Base-by-base conservation (phyloP, 2,888 invertebrate species). In the Limnephilus rhombicus region DNA sequence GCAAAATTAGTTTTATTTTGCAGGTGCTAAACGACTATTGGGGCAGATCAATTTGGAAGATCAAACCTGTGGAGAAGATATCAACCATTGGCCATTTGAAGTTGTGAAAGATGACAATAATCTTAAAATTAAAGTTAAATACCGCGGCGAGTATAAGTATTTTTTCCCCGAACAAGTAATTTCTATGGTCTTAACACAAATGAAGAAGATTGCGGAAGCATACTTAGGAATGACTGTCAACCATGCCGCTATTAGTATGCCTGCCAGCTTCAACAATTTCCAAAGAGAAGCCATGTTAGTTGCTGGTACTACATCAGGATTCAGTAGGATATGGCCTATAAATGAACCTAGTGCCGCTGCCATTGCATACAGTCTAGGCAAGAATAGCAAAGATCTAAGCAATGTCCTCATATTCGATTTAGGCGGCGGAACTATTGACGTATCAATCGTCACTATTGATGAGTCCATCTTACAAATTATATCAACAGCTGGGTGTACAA, bases 41-140 rank as follows among this genome's bases (percentile, higher is more conserved):
- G 99, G 99, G 91, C 98, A 99, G 31, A 31, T 31, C 94, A 98
- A 98, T 94, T 99, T 98, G 95, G 98, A 98, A 94, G 99, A 99
- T 95, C 95, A 96, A 83, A 98, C 98, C n/a, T 98, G 99, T 91
- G 99, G 99, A 96, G 97, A 97, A 90, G 99, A 99, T 95, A 98
- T 99, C 97, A 98, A 99, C 96, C 98, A 98, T 95, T 99, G 99
- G 98, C 99, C 99, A 90, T 99, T 99, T 95, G 98, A 98, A 95
- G 98, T 99, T 3, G 95, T 98, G 94, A 98, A 98, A 24, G 68
- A 68, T 5, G 7, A 68, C 18, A 5, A 24, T 68, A 24, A 68
- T 95, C 98, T 98, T 93, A 98, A 98, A 95, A 98, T 98, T 94
- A 96, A 97, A 95, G 98, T 98, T 37, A 96, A 98, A 93, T 99